Percentiles rank a stretch among this genome's conserved stretches.
Evolutionary conservation across 2,113 vertebrate species (phyloP).

Genomic region (Poeciliopsis prolifica): DNA sequence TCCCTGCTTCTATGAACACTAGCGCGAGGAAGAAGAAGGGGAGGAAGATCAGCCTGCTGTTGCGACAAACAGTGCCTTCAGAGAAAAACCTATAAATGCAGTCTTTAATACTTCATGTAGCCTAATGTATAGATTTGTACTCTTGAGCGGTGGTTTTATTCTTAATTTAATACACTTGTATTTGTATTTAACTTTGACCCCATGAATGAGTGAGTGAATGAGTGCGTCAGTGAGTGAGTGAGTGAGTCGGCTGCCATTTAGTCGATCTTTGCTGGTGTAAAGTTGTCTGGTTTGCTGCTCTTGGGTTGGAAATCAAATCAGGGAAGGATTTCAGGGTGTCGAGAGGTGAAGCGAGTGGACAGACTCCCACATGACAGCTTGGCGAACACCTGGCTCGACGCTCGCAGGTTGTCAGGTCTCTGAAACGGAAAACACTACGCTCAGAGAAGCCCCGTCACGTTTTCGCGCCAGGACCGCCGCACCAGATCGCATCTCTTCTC

Average conservation of each 20-base stretch:
- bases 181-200: slow-evolving; percentile 74
- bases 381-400: too few species aligned
- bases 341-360: background rate
- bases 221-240: background rate
- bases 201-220: slow-evolving; percentile 14
- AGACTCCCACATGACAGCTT: too few species aligned
- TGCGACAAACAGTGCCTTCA: slow-evolving; percentile 81
- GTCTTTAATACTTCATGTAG: slow-evolving; percentile 75
- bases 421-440: slow-evolving; percentile 13
- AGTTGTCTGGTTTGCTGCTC: slow-evolving; percentile 28
- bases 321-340: background rate
- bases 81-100: slow-evolving; percentile 79
- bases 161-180: slow-evolving; percentile 76
- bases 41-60: slow-evolving; percentile 74
- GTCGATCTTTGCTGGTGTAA: slow-evolving; percentile 19
- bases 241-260: slow-evolving; percentile 16
- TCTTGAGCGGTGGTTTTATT: slow-evolving; percentile 55
- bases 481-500: background rate
- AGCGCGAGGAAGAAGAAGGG: slow-evolving; percentile 60
- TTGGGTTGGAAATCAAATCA: background rate
- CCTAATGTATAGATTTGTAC: slow-evolving; percentile 82
- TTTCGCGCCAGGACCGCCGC: background rate
- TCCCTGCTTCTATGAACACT: slow-evolving; percentile 69
- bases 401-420: background rate
- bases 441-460: background rate